phyloP scores from a whole-genome alignment of 1,140 invertebrate species.

The Eufriesea mexicana region DNA sequence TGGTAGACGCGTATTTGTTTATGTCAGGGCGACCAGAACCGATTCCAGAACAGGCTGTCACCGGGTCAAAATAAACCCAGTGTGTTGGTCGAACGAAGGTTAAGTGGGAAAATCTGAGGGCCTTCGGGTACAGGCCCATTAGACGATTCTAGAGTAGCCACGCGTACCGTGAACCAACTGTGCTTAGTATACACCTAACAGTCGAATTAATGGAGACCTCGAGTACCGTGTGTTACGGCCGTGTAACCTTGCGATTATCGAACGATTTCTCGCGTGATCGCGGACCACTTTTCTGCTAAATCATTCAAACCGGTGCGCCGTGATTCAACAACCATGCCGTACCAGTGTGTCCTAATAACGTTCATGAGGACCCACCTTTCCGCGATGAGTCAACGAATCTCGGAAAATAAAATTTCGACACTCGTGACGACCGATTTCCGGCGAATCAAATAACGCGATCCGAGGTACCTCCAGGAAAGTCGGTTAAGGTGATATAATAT shows the following conservation, averaged over 20 bases:
- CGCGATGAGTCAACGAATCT: not conserved
- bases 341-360: not conserved
- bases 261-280: slow-evolving; percentile 26
- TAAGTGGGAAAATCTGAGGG: no score
- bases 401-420: not conserved
- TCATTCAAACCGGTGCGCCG: not conserved
- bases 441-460: not conserved
- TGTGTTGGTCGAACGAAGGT: no score
- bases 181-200: no score
- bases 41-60: no score
- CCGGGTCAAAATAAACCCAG: no score
- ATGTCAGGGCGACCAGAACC: no score
- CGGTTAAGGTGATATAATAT: no score
- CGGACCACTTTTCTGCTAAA: slow-evolving; percentile 3
- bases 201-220: not conserved
- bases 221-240: not conserved
- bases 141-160: no score
- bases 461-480: no score
- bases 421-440: not conserved
- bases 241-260: slow-evolving; percentile 35
- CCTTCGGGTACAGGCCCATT: no score
- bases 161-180: no score
- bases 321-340: not conserved
- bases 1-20: no score
- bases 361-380: not conserved